A percentile compares a stretch with the other conserved stretches of the same genome.
phyloP scores from a whole-genome alignment of 2,888 invertebrate species.

The Agrochola lychnidis region DNA sequence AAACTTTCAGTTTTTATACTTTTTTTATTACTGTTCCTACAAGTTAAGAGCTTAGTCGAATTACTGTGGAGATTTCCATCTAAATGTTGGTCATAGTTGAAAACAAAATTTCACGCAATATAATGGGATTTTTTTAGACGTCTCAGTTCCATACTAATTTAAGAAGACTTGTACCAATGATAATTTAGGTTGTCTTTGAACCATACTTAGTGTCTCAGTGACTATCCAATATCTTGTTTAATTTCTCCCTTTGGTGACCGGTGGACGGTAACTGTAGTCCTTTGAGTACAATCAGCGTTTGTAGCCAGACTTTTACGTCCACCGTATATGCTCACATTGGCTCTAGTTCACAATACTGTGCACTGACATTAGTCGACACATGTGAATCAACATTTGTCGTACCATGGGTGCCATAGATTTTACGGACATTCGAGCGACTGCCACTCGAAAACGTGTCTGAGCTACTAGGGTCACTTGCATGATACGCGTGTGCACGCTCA shows the following conservation, averaged over 20 bases:
- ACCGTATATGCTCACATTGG: not conserved
- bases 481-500: not conserved
- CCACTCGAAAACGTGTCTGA: not conserved
- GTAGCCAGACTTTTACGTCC: not conserved
- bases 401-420: not conserved
- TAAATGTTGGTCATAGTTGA: constrained; percentile 22
- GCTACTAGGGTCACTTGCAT: not conserved
- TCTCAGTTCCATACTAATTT: not conserved
- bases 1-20: constrained; percentile 21
- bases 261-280: no score
- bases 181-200: not conserved
- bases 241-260: not conserved
- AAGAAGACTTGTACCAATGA: not conserved
- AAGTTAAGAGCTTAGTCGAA: constrained; percentile 30
- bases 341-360: not conserved
- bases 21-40: not conserved
- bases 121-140: not conserved
- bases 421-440: not conserved
- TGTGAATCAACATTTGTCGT: not conserved
- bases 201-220: not conserved
- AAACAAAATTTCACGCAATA: not conserved
- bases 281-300: not conserved
- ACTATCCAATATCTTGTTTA: not conserved
- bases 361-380: not conserved
- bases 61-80: constrained; percentile 2